Percentiles rank a stretch among this genome's conserved stretches.
phyloP scores from a whole-genome alignment of 2,113 vertebrate genomes.

The Climacteris rufus region DNA sequence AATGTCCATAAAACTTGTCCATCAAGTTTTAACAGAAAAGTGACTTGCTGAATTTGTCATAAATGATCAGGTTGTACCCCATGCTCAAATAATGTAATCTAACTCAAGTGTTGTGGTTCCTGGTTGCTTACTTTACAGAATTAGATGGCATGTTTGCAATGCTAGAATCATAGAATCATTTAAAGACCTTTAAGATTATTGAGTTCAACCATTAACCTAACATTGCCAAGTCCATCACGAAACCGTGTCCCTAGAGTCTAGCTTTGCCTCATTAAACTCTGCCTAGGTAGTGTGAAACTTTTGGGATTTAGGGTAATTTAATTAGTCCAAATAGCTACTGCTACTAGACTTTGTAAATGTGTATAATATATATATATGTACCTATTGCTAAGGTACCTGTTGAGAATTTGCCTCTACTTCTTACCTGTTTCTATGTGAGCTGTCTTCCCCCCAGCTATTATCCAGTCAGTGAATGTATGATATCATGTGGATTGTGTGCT shows the following conservation, averaged over 20 bases:
- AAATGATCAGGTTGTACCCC: not conserved
- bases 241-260: not conserved
- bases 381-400: not conserved
- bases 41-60: not conserved
- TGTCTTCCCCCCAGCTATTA: not conserved
- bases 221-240: not conserved
- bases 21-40: not conserved
- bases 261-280: not conserved
- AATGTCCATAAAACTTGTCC: not conserved
- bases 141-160: not conserved
- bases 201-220: not conserved
- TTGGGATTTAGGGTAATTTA: not conserved
- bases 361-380: not conserved
- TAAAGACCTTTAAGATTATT: not conserved
- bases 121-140: not conserved
- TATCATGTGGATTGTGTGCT: not conserved
- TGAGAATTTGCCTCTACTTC: not conserved
- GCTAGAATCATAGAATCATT: not conserved
- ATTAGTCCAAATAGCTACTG: not conserved
- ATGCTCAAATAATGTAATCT: not conserved
- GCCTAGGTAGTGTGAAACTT: not conserved
- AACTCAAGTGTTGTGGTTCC: not conserved
- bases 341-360: not conserved
- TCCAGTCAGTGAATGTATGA: not conserved
- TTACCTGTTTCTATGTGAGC: not conserved